Conservation (phyloP, 2,888 invertebrate genomes). For the Ellobium chinense region DNA sequence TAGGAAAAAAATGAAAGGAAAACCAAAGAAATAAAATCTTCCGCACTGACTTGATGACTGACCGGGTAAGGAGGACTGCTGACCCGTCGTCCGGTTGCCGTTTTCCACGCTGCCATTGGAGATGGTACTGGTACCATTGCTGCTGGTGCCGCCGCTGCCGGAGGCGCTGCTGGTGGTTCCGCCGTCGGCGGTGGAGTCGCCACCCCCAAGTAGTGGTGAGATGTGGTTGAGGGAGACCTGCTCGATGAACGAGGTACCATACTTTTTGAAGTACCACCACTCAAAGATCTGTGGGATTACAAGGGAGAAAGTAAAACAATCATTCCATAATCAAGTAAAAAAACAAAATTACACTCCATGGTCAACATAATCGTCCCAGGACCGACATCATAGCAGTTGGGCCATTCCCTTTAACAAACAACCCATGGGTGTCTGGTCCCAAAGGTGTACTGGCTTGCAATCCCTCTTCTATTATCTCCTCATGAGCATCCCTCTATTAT, state of each 20-base stretch:
- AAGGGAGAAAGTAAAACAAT: slow-evolving; percentile 68
- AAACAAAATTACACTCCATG: too few relatives aligned
- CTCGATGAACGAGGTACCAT: slow-evolving; percentile 97
- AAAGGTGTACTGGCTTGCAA: too few relatives aligned
- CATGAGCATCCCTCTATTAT: too few relatives aligned
- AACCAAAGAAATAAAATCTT: background rate
- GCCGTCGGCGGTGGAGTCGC: slow-evolving; percentile 71
- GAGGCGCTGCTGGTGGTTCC: background rate
- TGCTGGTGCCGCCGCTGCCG: slow-evolving; percentile 22
- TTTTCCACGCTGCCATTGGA: slow-evolving; percentile 52
- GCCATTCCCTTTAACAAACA: too few relatives aligned
- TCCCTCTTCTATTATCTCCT: too few relatives aligned
- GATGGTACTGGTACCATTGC: slow-evolving; percentile 51
- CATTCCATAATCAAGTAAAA: too few relatives aligned
- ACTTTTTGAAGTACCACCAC: slow-evolving; percentile 99
- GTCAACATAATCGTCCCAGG: too few relatives aligned
- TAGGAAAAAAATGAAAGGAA: background rate
- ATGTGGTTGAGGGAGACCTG: slow-evolving; percentile 96
- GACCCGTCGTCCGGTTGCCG: slow-evolving; percentile 18
- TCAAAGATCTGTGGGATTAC: slow-evolving; percentile 84
- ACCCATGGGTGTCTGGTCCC: too few relatives aligned
- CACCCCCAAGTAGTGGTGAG: slow-evolving; percentile 91
- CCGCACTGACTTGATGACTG: slow-evolving; percentile 33
- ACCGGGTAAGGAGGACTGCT: slow-evolving; percentile 41
- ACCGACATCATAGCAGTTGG: too few relatives aligned